phyloP scores from a whole-genome alignment of 2,888 invertebrate genomes.

The Drosophila macrospina region DNA sequence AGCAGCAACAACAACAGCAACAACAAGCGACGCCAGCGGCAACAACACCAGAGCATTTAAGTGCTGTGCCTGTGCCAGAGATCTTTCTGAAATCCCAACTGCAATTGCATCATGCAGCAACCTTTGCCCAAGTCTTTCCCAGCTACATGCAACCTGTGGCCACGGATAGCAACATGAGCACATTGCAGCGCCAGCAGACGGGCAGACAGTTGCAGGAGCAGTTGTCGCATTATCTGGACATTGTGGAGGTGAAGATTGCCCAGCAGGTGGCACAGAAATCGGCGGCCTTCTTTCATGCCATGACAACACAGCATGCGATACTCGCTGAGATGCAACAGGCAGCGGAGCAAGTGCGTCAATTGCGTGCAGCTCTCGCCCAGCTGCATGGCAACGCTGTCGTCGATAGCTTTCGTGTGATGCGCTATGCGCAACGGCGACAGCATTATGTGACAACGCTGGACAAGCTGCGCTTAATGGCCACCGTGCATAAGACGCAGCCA shows the following conservation, averaged over 20 bases:
- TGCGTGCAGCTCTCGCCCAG: constrained; percentile 91
- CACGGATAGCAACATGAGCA: constrained; percentile 43
- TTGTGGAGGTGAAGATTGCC: constrained; percentile 89
- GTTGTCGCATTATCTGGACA: constrained; percentile 96
- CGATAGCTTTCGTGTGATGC: constrained; percentile 92
- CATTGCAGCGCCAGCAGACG: constrained; percentile 83
- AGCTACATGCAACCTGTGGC: constrained; percentile 85
- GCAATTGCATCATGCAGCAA: constrained; percentile 91
- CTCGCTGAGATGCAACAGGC: constrained; percentile 97
- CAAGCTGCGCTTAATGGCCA: constrained; percentile 95
- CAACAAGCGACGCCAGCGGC: constrained; percentile 48
- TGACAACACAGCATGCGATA: constrained; percentile 98
- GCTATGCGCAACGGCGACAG: constrained; percentile 88
- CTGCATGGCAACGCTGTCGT: constrained; percentile 92
- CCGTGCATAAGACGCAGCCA: constrained; percentile 98
- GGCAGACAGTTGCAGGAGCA: constrained; percentile 93
- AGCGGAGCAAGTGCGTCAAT: constrained; percentile 90
- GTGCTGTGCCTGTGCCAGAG: constrained; percentile 92
- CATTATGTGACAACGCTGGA: constrained; percentile 90
- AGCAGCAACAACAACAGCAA: constrained; percentile 82
- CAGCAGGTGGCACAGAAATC: constrained; percentile 92
- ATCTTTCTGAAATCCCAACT: constrained; percentile 93
- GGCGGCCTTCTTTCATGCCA: constrained; percentile 98
- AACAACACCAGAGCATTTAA: constrained; percentile 84
- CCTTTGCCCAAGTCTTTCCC: constrained; percentile 94